A percentile compares a stretch with the other conserved stretches of the same genome.
These are phyloP conservation scores for Ptilonorhynchus violaceus DNA, from an alignment of 2,113 vertebrate species.

Conservation along the genomic window DNA sequence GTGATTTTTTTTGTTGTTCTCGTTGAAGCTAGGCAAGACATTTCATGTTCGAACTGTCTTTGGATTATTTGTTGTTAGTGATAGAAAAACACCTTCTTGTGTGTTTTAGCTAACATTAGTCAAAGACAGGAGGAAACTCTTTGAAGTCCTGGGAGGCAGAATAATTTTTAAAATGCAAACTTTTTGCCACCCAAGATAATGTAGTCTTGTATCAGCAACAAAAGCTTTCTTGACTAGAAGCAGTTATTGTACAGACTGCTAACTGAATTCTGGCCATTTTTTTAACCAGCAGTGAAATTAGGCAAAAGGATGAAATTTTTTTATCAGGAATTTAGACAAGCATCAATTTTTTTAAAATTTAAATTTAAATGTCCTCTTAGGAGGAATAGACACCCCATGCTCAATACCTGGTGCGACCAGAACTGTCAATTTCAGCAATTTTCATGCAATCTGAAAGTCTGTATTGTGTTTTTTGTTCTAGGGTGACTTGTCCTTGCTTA, in stretches of 20 bases:
- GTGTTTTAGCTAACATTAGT: constrained; percentile 31
- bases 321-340: background rate
- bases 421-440: background rate
- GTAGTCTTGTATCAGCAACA: background rate
- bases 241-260: background rate
- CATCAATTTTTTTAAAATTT: background rate
- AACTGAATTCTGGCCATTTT: background rate
- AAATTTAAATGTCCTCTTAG: background rate
- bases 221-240: background rate
- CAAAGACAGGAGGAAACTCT: constrained; percentile 24
- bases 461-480: background rate
- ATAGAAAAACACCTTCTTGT: background rate
- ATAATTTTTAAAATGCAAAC: background rate
- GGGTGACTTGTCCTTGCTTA: background rate
- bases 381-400: background rate
- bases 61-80: constrained; percentile 11
- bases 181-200: constrained; percentile 27
- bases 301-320: background rate
- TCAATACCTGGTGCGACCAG: background rate
- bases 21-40: background rate
- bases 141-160: constrained; percentile 42
- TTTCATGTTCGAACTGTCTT: constrained; percentile 27
- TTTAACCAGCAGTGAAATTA: background rate
- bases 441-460: background rate
- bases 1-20: background rate